A percentile compares a stretch with the other conserved stretches of the same genome.
Conservation (phyloP, 2,113 vertebrate genomes). For the Dasypus novemcinctus region DNA sequence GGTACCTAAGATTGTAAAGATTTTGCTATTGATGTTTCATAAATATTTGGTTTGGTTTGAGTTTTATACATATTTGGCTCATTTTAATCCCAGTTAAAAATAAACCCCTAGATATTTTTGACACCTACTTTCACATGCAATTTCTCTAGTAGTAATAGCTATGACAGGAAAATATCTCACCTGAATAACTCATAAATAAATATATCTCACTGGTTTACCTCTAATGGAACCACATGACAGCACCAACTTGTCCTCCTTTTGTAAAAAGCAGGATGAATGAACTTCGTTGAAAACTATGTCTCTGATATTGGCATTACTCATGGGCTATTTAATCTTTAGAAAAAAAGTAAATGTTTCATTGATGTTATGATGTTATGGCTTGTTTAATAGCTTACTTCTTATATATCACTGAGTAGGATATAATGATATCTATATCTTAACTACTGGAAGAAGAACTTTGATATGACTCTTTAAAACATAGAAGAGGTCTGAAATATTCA, state of each 20-base stretch:
- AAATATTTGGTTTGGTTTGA: neutral
- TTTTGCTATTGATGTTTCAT: neutral
- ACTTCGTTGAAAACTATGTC: too few species aligned
- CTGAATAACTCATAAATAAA: neutral
- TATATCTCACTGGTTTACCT: too few species aligned
- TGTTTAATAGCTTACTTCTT: conserved; percentile 21
- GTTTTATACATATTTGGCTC: neutral
- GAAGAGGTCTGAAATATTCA: neutral
- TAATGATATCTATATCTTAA: neutral
- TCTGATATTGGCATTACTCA: too few species aligned
- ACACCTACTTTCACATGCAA: neutral
- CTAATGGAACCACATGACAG: too few species aligned
- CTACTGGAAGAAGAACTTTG: neutral
- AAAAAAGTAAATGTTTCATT: neutral
- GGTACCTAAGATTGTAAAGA: neutral
- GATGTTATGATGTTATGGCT: neutral
- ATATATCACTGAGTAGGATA: neutral
- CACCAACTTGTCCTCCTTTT: too few species aligned
- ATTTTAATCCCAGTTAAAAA: conserved; percentile 20
- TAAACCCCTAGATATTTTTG: neutral
- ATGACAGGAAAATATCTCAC: neutral
- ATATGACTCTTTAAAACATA: neutral
- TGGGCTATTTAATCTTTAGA: conserved; percentile 43
- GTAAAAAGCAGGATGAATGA: too few species aligned
- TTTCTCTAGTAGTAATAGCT: neutral